phyloP scores from a whole-genome alignment of 2,888 invertebrate species.

The Cactoblastis cactorum region DNA sequence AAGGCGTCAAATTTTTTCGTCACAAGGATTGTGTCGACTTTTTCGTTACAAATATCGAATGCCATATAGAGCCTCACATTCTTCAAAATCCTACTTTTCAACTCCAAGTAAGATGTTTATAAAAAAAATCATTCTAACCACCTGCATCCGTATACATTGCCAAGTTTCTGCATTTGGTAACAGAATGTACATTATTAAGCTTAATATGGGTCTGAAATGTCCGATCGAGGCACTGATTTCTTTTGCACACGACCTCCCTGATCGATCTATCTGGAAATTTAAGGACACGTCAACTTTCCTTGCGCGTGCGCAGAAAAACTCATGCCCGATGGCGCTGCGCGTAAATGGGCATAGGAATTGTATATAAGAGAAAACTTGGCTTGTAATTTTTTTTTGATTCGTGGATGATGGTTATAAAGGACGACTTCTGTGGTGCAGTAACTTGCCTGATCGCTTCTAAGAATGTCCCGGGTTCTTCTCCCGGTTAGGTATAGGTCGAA shows the following conservation, averaged over 20 bases:
- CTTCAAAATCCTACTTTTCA: neutral
- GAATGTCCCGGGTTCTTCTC: too few relatives aligned
- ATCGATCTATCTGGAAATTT: slow-evolving; percentile 35
- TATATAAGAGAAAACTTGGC: slow-evolving; percentile 20
- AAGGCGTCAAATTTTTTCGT: too few relatives aligned
- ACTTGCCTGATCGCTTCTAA: too few relatives aligned
- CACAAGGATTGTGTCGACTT: neutral
- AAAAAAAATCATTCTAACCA: slow-evolving; percentile 26
- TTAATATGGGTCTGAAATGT: slow-evolving; percentile 58
- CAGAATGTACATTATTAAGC: slow-evolving; percentile 58
- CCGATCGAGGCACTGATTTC: slow-evolving; percentile 63
- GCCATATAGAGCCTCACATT: neutral
- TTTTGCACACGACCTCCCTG: slow-evolving; percentile 55
- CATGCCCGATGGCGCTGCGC: slow-evolving; percentile 24
- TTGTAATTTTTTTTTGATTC: slow-evolving; percentile 27
- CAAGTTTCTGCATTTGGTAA: slow-evolving; percentile 49
- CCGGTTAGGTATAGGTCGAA: too few relatives aligned
- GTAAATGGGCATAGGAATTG: slow-evolving; percentile 36
- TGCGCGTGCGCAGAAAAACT: slow-evolving; percentile 62
- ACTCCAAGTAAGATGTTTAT: slow-evolving; percentile 5
- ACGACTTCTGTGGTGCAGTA: neutral
- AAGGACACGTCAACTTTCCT: slow-evolving; percentile 70
- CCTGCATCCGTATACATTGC: slow-evolving; percentile 51
- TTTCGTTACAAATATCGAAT: too few relatives aligned
- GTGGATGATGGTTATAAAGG: slow-evolving; percentile 8